Evolutionary conservation across 2,888 invertebrate genomes (phyloP).

Genomic region (Pyrrhosoma nymphula): DNA sequence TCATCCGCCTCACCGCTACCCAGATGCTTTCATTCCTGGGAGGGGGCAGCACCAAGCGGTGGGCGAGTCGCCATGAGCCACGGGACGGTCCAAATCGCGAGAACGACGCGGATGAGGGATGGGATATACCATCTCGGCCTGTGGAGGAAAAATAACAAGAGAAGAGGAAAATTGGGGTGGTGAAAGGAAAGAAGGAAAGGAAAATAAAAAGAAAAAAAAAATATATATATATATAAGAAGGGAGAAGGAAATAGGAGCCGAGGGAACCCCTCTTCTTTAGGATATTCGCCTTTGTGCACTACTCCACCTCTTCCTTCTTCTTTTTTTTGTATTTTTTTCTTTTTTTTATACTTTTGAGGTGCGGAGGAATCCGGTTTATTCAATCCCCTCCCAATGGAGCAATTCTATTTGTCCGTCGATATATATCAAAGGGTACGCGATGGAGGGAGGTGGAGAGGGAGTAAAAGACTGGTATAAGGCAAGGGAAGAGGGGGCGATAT

Average conservation of each 20-base stretch:
- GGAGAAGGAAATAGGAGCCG: not conserved
- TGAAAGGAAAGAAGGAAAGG: not conserved
- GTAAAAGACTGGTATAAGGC: not conserved
- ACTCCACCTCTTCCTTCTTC: not conserved
- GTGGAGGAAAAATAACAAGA: no score
- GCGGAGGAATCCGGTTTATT: constrained; percentile 38
- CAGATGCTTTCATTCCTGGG: not conserved
- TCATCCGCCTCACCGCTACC: not conserved
- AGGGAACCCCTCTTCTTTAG: not conserved
- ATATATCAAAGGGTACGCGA: not conserved
- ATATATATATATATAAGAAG: no score
- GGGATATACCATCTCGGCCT: not conserved
- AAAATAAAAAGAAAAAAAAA: not conserved
- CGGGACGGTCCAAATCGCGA: not conserved
- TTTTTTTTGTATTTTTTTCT: not conserved
- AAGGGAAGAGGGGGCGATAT: not conserved
- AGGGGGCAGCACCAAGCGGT: not conserved
- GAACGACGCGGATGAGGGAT: not conserved
- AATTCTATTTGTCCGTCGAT: constrained; percentile 58
- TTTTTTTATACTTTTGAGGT: constrained; percentile 27
- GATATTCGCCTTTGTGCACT: not conserved
- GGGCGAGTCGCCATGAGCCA: not conserved
- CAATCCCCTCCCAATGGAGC: constrained; percentile 19
- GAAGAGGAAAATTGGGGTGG: not conserved
- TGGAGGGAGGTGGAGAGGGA: not conserved